A percentile compares a stretch with the other conserved stretches of the same genome.
Evolutionary conservation across 2,888 invertebrate species (phyloP).

Genomic region (Pristionchus entomophagus): DNA sequence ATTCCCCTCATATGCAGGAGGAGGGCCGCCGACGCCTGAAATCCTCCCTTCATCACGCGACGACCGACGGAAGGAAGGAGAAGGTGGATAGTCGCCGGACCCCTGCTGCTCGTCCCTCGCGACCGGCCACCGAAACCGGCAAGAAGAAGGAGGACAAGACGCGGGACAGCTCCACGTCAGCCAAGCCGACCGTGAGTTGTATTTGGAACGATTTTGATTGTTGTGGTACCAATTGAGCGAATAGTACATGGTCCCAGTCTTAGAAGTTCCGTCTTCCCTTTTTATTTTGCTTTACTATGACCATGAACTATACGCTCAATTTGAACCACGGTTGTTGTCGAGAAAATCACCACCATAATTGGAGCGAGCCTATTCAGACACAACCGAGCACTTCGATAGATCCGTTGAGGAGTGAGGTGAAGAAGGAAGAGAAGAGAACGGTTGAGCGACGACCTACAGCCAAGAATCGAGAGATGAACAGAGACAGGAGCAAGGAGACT

Average conservation of each 20-base stretch:
- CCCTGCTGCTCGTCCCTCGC: neutral
- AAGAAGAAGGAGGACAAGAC: neutral
- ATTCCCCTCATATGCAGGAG: constrained; percentile 19
- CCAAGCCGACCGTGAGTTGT: constrained; percentile 30
- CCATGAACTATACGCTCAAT: neutral
- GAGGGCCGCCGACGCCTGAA: constrained; percentile 19
- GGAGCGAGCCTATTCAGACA: neutral
- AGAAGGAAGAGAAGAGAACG: neutral
- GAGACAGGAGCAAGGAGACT: constrained; percentile 7
- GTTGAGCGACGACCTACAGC: neutral
- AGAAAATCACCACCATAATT: neutral
- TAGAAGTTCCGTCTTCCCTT: too few relatives aligned
- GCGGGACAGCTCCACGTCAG: neutral
- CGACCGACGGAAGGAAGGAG: neutral
- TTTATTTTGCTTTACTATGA: neutral
- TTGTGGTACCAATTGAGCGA: too few relatives aligned
- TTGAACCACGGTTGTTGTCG: neutral
- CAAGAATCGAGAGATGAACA: neutral
- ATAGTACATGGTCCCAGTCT: too few relatives aligned
- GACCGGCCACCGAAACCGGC: neutral
- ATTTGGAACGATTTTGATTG: neutral
- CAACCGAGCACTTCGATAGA: constrained; percentile 42
- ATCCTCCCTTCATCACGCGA: constrained; percentile 33
- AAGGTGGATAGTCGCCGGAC: neutral
- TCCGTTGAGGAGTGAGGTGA: constrained; percentile 24